Percentiles rank a stretch among this genome's conserved stretches.
Conservation (phyloP, 2,888 invertebrate species). For the Lymantria dispar region DNA sequence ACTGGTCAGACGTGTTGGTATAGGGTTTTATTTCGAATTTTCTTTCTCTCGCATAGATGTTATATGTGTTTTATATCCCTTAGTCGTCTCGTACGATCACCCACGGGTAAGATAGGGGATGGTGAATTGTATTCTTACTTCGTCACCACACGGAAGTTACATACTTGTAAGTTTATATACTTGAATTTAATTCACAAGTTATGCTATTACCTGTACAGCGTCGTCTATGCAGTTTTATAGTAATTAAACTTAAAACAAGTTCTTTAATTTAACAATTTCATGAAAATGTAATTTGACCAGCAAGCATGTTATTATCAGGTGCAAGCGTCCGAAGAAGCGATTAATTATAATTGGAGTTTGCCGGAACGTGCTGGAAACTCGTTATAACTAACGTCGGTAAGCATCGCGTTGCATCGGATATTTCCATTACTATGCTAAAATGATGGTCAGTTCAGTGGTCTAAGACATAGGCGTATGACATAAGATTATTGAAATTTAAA, state of each 20-base stretch:
- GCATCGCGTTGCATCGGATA: constrained; percentile 41
- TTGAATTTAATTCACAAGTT: too few relatives aligned
- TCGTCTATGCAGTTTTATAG: neutral
- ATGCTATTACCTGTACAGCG: too few relatives aligned
- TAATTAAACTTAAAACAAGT: neutral
- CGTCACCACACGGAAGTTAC: too few relatives aligned
- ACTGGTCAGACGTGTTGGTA: too few relatives aligned
- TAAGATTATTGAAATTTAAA: too few relatives aligned
- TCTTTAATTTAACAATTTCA: neutral
- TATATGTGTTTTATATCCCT: too few relatives aligned
- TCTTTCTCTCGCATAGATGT: too few relatives aligned
- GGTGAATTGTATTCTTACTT: too few relatives aligned
- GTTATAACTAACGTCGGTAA: constrained; percentile 45
- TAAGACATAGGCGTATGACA: neutral
- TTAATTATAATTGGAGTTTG: constrained; percentile 39
- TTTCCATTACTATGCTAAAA: constrained; percentile 62
- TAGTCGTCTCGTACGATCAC: too few relatives aligned
- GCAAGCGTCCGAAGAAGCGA: constrained; percentile 13
- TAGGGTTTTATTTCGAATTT: too few relatives aligned
- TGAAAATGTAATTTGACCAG: neutral
- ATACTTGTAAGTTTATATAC: too few relatives aligned
- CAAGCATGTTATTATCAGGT: neutral
- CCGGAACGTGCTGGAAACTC: constrained; percentile 43
- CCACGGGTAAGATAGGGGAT: too few relatives aligned
- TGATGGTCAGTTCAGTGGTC: constrained; percentile 30